Evolutionary conservation across 2,888 invertebrate genomes (phyloP).

Genomic region (Caenorhabditis sp.): DNA sequence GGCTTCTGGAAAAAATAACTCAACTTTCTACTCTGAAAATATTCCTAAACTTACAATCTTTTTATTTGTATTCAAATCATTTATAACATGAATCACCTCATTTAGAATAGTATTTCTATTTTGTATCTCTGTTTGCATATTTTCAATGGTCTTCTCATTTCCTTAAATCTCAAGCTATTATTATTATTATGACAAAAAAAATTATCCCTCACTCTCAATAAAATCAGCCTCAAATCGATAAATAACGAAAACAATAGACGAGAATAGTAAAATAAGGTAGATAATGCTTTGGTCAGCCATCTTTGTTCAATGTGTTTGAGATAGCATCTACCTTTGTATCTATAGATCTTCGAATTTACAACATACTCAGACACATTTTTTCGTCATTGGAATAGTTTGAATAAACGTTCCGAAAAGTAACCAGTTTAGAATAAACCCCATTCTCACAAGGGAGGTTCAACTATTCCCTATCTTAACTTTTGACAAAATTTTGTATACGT

Average conservation of each 20-base stretch:
- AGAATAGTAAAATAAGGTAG: background rate
- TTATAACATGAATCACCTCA: slow-evolving; percentile 9
- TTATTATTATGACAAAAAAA: no score
- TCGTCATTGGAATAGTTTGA: no score
- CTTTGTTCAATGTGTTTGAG: background rate
- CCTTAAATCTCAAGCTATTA: no score
- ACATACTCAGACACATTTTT: no score
- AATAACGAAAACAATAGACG: background rate
- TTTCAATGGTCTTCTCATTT: background rate
- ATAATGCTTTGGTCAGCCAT: background rate
- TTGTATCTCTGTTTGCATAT: slow-evolving; percentile 11
- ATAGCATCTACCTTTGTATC: background rate
- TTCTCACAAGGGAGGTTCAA: no score
- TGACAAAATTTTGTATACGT: no score
- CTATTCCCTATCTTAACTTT: no score
- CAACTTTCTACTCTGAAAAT: slow-evolving; percentile 9
- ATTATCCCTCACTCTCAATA: background rate
- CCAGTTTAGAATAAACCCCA: no score
- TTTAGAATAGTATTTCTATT: slow-evolving; percentile 16
- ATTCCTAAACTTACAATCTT: slow-evolving; percentile 6
- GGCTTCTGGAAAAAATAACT: slow-evolving; percentile 18
- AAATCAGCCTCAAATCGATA: background rate
- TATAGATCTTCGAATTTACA: no score
- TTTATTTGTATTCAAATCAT: background rate
- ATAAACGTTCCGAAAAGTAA: no score